Percentiles rank a stretch among this genome's conserved stretches.
phyloP scores from a whole-genome alignment of 2,113 vertebrate genomes.

The Dunckerocampus dactyliophorus region DNA sequence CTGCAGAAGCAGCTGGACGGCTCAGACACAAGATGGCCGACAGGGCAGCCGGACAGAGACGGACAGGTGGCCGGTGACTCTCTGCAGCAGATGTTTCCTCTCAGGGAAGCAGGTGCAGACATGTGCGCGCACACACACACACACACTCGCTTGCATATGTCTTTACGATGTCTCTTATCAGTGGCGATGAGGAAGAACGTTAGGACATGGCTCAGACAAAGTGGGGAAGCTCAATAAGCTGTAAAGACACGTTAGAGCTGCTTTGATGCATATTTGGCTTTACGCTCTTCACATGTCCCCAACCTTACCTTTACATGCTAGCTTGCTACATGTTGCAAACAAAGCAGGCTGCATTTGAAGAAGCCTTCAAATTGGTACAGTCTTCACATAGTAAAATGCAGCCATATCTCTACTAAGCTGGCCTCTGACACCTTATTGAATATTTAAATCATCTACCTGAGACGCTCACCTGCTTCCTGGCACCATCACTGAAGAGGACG shows the following conservation, averaged over 20 bases:
- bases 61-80: constrained; percentile 61
- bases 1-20: background rate
- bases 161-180: constrained; percentile 45
- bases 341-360: too few relatives aligned
- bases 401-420: too few relatives aligned
- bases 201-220: constrained; percentile 12
- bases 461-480: too few relatives aligned
- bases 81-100: constrained; percentile 61
- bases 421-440: too few relatives aligned
- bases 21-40: constrained; percentile 12
- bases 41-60: constrained; percentile 10
- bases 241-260: background rate
- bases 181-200: constrained; percentile 4
- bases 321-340: too few relatives aligned
- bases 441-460: too few relatives aligned
- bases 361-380: too few relatives aligned
- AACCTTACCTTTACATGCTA: too few relatives aligned
- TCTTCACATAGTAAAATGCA: too few relatives aligned
- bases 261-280: background rate
- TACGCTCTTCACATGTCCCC: too few relatives aligned
- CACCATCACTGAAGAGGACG: too few relatives aligned
- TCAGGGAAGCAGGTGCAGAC: constrained; percentile 50
- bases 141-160: constrained; percentile 11
- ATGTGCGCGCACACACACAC: too few relatives aligned
- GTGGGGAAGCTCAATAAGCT: constrained; percentile 12